Percentiles rank a stretch among this genome's conserved stretches.
These are phyloP conservation scores for Andrena cerasifolii DNA, from an alignment of 1,140 invertebrate species.

Conservation along the genomic window DNA sequence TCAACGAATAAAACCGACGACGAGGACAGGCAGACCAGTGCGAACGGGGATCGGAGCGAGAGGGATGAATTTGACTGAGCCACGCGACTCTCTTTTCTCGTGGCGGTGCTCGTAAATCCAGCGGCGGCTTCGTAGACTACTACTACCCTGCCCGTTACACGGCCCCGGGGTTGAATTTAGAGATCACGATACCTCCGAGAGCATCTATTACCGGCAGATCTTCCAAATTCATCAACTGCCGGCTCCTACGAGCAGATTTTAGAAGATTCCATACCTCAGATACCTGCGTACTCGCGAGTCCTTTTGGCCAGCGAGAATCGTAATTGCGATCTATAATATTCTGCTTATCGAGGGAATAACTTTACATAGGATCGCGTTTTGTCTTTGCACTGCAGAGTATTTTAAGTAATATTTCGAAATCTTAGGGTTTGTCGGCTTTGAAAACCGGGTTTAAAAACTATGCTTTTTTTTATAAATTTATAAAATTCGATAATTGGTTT, in stretches of 20 bases:
- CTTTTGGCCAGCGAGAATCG: background rate
- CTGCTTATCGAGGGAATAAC: background rate
- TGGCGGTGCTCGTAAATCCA: constrained; percentile 55
- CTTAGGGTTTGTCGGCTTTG: too few relatives aligned
- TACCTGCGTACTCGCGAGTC: background rate
- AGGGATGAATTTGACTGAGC: background rate
- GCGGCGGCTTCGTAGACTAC: constrained; percentile 46
- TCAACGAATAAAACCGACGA: constrained; percentile 36
- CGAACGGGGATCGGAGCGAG: too few relatives aligned
- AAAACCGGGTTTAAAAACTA: too few relatives aligned
- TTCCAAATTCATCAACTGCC: constrained; percentile 8
- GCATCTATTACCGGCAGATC: constrained; percentile 27
- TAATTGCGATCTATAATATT: constrained; percentile 33
- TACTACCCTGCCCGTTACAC: constrained; percentile 33
- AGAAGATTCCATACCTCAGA: background rate
- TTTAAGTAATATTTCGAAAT: too few relatives aligned
- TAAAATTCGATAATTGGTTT: too few relatives aligned
- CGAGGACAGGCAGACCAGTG: background rate
- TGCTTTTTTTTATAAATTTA: too few relatives aligned
- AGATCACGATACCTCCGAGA: constrained; percentile 49
- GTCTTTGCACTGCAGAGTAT: too few relatives aligned
- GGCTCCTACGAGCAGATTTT: constrained; percentile 9
- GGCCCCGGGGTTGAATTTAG: constrained; percentile 60
- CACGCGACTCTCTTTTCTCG: constrained; percentile 58
- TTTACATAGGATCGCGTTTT: background rate